Evolutionary conservation across 2,113 vertebrate genomes (phyloP), one percentile per base, ranked within the genome.

Genomic region (Trematocara nigrifrons): DNA sequence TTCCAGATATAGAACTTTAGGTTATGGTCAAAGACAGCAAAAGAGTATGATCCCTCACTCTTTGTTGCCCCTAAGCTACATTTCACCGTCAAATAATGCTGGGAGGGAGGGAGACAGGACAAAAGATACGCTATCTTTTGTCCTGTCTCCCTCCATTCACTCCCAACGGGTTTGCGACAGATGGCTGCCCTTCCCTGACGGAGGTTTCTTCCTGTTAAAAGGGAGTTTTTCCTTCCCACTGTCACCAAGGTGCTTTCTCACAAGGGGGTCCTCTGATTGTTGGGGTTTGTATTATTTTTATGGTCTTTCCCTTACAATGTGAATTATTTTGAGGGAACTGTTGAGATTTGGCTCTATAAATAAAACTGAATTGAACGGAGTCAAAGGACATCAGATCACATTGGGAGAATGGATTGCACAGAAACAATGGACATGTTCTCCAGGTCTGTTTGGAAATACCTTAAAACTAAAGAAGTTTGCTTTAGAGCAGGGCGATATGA

Each of bases 251-350:
- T 66, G 61, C 35, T 66, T 66, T 35, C 12, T 66, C 61, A 64
- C 6, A 38, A 20, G 4, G 35, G 10, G 4, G 3, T 20, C 0
- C 0, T 40, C 2, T 66, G 10, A 20, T 66, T 40, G 3, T 66
- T 8, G 1, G 18, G 0, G 35, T 40, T 66, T 40, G 61, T 7
- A 66, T 40, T 66, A 66, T 40, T 40, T 38, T 66, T 31, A 40
- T 10, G 18, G 6, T 40, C 6, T 66, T 40, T 66, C 10, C 1
- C 10, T 20, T 66, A 38, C 10, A 66, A 0, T 66, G 18, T 38
- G 6, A 38, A 20, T 11, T 59, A 13, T 6, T 59, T 59, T 33
- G 56, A 66, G 61, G 61, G 18, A 38, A 66, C 61, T 40, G 10
- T 66, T 40, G 18, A 12, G 3, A 40, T 66, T 66, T 13, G 18